phyloP scores from a whole-genome alignment of 2,888 invertebrate species.

The Odontocolon sp. region DNA sequence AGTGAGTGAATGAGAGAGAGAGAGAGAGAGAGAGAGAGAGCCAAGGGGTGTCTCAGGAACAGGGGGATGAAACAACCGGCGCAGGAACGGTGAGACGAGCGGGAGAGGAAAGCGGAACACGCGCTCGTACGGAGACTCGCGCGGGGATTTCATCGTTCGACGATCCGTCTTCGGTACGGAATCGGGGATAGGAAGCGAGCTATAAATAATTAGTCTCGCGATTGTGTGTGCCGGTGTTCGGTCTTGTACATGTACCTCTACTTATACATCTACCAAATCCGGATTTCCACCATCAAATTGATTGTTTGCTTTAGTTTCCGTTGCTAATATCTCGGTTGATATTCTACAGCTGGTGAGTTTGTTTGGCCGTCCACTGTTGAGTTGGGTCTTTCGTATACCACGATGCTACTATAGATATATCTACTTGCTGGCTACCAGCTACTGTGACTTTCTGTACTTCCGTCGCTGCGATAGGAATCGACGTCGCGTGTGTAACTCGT shows the following conservation, averaged over 20 bases:
- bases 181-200: neutral
- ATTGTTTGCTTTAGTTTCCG: too few species aligned
- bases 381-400: too few species aligned
- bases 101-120: neutral
- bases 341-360: too few species aligned
- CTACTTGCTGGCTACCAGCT: too few species aligned
- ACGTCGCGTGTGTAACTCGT: conserved; percentile 2
- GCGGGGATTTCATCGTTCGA: conserved; percentile 16
- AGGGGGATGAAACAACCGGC: conserved; percentile 27
- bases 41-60: conserved; percentile 17
- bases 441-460: conserved; percentile 20
- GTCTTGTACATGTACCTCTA: neutral
- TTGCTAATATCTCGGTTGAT: too few species aligned
- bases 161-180: conserved; percentile 7
- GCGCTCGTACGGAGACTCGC: neutral
- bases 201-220: neutral
- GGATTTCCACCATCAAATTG: too few species aligned
- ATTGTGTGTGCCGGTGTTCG: neutral
- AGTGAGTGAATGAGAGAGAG: too few species aligned
- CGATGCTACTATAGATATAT: too few species aligned
- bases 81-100: too few species aligned
- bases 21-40: too few species aligned
- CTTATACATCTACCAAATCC: too few species aligned
- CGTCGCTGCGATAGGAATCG: conserved; percentile 16
- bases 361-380: too few species aligned